Conservation (phyloP, 2,797 vertebrate species). For the Thripadectes ignobilis region DNA sequence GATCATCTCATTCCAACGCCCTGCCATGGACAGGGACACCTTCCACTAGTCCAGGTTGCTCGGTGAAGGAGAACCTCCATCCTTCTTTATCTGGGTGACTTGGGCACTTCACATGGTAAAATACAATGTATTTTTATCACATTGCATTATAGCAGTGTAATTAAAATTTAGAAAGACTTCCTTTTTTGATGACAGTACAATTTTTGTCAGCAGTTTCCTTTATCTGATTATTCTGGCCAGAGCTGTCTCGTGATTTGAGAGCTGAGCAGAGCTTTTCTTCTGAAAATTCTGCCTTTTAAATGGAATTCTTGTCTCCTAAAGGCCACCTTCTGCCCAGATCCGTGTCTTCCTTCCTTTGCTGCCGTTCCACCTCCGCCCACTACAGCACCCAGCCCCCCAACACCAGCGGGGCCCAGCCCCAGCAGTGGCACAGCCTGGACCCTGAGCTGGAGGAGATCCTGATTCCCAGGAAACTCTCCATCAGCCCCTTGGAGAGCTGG, state of each 20-base stretch:
- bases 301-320: not conserved
- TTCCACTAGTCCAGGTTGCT: not conserved
- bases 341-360: not conserved
- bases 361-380: not conserved
- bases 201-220: not conserved
- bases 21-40: not conserved
- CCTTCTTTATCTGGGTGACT: not conserved
- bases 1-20: fast-evolving
- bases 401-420: slow-evolving; percentile 70
- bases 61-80: not conserved
- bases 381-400: slow-evolving; percentile 78
- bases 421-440: slow-evolving; percentile 78
- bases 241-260: not conserved
- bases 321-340: slow-evolving; percentile 47
- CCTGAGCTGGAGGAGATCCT: slow-evolving; percentile 89
- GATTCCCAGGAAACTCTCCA: slow-evolving; percentile 89
- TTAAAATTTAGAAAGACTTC: not conserved
- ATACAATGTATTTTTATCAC: not conserved
- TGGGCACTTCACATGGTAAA: not conserved
- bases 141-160: fast-evolving
- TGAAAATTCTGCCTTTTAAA: not conserved
- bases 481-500: slow-evolving; percentile 93
- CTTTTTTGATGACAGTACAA: fast-evolving
- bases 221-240: not conserved
- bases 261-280: not conserved